Evolutionary conservation across 2,113 vertebrate genomes (phyloP), one percentile per base, ranked within the genome.

Genomic region (Pterophyllum scalare): DNA sequence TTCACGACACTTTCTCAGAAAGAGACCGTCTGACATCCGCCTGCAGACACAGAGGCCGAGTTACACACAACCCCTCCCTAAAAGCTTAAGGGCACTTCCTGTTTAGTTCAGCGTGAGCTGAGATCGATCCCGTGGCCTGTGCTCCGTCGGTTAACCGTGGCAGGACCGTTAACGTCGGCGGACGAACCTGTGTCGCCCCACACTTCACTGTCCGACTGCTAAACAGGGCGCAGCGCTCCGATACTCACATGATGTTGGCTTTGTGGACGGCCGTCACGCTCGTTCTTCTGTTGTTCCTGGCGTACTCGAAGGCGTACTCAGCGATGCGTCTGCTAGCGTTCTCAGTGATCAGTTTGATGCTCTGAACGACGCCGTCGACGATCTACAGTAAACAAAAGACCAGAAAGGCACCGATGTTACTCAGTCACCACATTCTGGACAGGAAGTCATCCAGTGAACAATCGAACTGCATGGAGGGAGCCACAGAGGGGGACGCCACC

Each of bases 1-100:
- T 72, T 99, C 98, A 26, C 98, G 95, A 94, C 98, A 99, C 86
- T 99, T 98, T 35, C 96, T 96, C 77, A 99, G 96, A 86, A 99
- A 99, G 82, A 99, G 96, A 3, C 98, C 98, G 61, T 99, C 98
- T 4, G 98, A 99, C 98, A 99, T 99, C 13, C 98, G 93, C 98
- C 98, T 99, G 93, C 49, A 92, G 52, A 52, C 70, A 57, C 0
- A 57, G 49, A 72, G 10, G 52, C 17, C 0, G 10, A 31, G 65
- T 72, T 13, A 72, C 33, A 28, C 28, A 28, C 28, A 7, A 33
- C 31, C 31, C 31, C 31, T 7, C 31, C 31, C 6, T 33, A 33
- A 31, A 31, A 31, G 31, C 3, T 4, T 31, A 31, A 33, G 4
- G 31, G 31, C 31, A 7, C 31, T 33, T 33, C 31, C 31, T 33